Base-by-base conservation (phyloP, 2,113 vertebrate genomes). In the Carassius auratus region DNA sequence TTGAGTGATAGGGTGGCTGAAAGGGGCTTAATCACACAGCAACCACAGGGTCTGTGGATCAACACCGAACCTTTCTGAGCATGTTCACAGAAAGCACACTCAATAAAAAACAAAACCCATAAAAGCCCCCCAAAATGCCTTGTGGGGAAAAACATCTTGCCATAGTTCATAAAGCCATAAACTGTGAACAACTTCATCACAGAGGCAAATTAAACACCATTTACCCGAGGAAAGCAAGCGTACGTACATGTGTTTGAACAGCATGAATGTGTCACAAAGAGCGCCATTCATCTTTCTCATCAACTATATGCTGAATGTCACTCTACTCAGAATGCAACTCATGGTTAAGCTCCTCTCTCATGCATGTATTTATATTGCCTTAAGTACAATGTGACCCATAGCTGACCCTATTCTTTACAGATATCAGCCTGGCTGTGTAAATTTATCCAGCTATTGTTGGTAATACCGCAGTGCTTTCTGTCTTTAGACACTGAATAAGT, bases 1-100 rank as follows among this genome's bases (percentile, higher is more conserved):
- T 89, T 92, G 92, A 93, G 89, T 93, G 94, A 95, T 92, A 86
- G 90, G 90, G 86, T 84, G 68, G 87, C 91, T 92, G 92, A 92
- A 93, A 94, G 91, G 91, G 86, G 92, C 91, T 94, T 94, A 94
- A 94, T 95, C 91, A 91, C 92, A 91, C 92, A 91, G 93, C 93
- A 95, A 94, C 93, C 93, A 89, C 59, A 86, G 82, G 91, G 85
- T 90, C 92, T 91, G 91, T 93, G 91, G 92, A 91, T 93, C 93
- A 94, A 93, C 94, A 92, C 82, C 80, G 88, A 76, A 80, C 90
- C 89, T 91, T 94, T 92, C 92, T 87, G 86, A 91, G 90, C 89
- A 89, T 90, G 88, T 77, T 66, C 45, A 86, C 75, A 19, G 74
- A 86, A 83, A 69, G 77, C 76, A 80, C 64, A 61, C 68, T 80